A percentile compares a stretch with the other conserved stretches of the same genome.
Conservation (phyloP, 2,888 invertebrate genomes). For the Sialis lutaria region DNA sequence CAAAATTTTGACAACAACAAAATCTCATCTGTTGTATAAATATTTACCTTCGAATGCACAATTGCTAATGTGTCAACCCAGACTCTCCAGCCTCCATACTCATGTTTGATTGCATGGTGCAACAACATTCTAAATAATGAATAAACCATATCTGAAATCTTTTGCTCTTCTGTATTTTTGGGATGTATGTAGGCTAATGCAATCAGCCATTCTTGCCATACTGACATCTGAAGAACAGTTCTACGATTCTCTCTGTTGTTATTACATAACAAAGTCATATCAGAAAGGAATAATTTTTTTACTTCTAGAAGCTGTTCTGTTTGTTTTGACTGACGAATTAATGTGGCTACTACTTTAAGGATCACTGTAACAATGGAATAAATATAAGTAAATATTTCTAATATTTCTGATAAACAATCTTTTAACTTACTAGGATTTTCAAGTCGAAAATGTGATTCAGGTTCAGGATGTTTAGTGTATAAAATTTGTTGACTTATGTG, state of each 20-base stretch:
- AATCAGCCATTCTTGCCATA: constrained; percentile 99
- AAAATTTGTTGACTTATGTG: constrained; percentile 90
- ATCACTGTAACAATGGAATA: constrained; percentile 52
- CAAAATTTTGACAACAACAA: not conserved
- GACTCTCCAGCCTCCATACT: constrained; percentile 98
- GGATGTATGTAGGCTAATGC: constrained; percentile 98
- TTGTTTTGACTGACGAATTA: constrained; percentile 92
- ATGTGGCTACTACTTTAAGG: constrained; percentile 92
- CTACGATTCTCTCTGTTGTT: constrained; percentile 93
- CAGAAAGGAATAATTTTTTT: constrained; percentile 90
- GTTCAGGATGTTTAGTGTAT: constrained; percentile 86
- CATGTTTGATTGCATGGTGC: constrained; percentile 97
- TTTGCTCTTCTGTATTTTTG: constrained; percentile 84
- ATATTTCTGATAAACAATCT: not conserved
- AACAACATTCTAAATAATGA: constrained; percentile 92
- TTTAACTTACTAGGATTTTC: constrained; percentile 82
- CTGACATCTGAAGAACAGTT: constrained; percentile 98
- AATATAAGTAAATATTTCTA: not conserved
- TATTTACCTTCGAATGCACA: constrained; percentile 86
- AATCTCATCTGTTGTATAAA: not conserved
- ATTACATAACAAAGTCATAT: constrained; percentile 95
- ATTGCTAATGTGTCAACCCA: constrained; percentile 99
- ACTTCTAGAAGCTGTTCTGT: constrained; percentile 81
- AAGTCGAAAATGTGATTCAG: constrained; percentile 83
- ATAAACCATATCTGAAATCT: constrained; percentile 96